Percentiles rank a stretch among this genome's conserved stretches.
phyloP scores from a whole-genome alignment of 2,113 vertebrate species.

The Etheostoma cragini region DNA sequence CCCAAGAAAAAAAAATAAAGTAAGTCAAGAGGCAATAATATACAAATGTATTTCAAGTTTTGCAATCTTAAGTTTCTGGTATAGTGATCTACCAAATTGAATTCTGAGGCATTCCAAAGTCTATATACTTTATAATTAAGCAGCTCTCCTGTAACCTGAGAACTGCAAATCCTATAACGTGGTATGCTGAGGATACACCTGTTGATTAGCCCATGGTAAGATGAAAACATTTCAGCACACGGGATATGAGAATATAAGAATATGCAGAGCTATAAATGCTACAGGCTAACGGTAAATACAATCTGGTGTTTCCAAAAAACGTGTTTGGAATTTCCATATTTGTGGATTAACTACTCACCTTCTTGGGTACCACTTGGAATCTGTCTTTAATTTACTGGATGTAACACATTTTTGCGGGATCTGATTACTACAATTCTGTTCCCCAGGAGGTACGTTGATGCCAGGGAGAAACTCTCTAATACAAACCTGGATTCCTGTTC shows the following conservation, averaged over 20 bases:
- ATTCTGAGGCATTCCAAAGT: conserved; percentile 30
- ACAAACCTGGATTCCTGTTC: conserved; percentile 95
- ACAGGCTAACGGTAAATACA: neutral
- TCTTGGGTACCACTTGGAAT: conserved; percentile 1
- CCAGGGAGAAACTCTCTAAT: neutral
- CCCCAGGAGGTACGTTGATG: neutral
- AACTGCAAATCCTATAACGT: conserved; percentile 18
- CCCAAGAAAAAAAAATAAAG: conserved; percentile 48
- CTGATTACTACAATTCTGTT: neutral
- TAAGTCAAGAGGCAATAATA: conserved; percentile 50
- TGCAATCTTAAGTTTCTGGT: conserved; percentile 34
- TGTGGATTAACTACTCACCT: neutral
- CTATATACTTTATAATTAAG: conserved; percentile 5
- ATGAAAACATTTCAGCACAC: conserved; percentile 25
- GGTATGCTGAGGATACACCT: neutral
- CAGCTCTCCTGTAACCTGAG: conserved; percentile 9
- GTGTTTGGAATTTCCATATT: neutral
- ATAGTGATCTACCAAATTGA: conserved; percentile 52
- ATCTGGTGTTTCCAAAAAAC: neutral
- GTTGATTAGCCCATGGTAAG: conserved; percentile 29
- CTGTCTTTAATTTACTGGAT: neutral
- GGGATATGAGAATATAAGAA: too few species aligned
- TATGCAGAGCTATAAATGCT: conserved; percentile 8
- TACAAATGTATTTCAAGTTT: conserved; percentile 47
- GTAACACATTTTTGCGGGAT: neutral